Percentiles rank a stretch among this genome's conserved stretches.
These are phyloP conservation scores for Phaethornis superciliosus DNA, from an alignment of 2,113 vertebrate genomes.

Conservation along the genomic window DNA sequence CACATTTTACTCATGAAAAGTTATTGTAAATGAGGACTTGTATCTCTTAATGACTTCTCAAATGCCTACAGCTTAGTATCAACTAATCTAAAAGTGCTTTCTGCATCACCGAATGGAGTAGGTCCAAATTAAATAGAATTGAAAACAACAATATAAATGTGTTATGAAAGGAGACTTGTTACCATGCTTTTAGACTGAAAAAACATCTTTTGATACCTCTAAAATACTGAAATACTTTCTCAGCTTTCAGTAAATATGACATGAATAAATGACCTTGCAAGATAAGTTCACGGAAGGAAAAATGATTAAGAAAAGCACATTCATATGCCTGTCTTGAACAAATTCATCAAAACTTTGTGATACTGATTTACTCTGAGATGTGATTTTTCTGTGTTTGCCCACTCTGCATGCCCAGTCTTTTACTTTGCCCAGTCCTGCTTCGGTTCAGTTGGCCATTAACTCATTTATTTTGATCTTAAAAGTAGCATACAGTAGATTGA, in stretches of 20 bases:
- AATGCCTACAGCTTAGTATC: slow-evolving; percentile 71
- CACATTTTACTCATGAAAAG: slow-evolving; percentile 74
- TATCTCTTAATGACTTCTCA: slow-evolving; percentile 69
- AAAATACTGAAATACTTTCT: neutral
- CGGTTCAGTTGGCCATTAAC: slow-evolving; percentile 54
- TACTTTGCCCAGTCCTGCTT: slow-evolving; percentile 65
- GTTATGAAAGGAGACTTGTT: neutral
- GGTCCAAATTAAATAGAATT: slow-evolving; percentile 56
- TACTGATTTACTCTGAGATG: neutral
- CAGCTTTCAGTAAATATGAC: neutral
- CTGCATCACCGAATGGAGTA: slow-evolving; percentile 52
- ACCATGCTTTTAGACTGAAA: neutral
- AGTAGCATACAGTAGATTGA: slow-evolving; percentile 7
- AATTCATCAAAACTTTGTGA: neutral
- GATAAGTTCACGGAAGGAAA: neutral
- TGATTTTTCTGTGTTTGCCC: neutral
- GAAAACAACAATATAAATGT: neutral
- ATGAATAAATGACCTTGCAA: neutral
- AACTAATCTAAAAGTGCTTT: slow-evolving; percentile 65
- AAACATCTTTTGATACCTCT: neutral
- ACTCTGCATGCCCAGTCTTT: neutral
- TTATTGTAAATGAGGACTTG: slow-evolving; percentile 67
- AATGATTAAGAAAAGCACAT: neutral
- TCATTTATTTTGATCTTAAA: slow-evolving; percentile 65
- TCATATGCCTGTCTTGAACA: neutral